Conservation (phyloP, 2,888 invertebrate genomes). For the Parascotia fuliginaria region DNA sequence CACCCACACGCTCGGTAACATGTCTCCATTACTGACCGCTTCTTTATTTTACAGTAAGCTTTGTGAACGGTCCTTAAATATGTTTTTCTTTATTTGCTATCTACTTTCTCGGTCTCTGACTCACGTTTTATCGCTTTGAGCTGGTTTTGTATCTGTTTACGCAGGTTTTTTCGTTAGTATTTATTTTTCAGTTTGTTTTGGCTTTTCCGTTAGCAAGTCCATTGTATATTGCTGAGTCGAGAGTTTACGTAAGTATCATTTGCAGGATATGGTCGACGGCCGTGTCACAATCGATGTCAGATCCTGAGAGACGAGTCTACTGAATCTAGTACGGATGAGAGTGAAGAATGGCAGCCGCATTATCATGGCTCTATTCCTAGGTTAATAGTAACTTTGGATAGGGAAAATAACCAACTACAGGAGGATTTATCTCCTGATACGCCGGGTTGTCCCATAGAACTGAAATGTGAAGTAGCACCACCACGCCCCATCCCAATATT, state of each 20-base stretch:
- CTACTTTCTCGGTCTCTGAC: slow-evolving; percentile 15
- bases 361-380: slow-evolving; percentile 77
- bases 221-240: slow-evolving; percentile 19
- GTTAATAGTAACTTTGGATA: slow-evolving; percentile 74
- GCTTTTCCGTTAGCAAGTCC: slow-evolving; percentile 27
- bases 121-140: slow-evolving; percentile 15
- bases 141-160: slow-evolving; percentile 5
- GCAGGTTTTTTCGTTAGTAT: slow-evolving; percentile 8
- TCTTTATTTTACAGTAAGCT: slow-evolving; percentile 17
- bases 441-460: slow-evolving; percentile 70
- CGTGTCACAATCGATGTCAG: slow-evolving; percentile 63
- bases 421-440: slow-evolving; percentile 75
- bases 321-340: slow-evolving; percentile 77
- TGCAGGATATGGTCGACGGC: slow-evolving; percentile 73
- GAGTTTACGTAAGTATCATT: slow-evolving; percentile 51
- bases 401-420: slow-evolving; percentile 70
- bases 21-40: slow-evolving; percentile 13
- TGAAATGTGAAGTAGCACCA: slow-evolving; percentile 46
- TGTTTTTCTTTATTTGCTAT: slow-evolving; percentile 14
- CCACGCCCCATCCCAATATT: slow-evolving; percentile 72
- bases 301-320: slow-evolving; percentile 69
- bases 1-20: slow-evolving; percentile 27
- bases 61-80: slow-evolving; percentile 8
- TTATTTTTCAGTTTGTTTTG: slow-evolving; percentile 23
- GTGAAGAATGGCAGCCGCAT: slow-evolving; percentile 66